Conservation (phyloP, 2,888 invertebrate species). For the Ecliptopera silaceata region DNA sequence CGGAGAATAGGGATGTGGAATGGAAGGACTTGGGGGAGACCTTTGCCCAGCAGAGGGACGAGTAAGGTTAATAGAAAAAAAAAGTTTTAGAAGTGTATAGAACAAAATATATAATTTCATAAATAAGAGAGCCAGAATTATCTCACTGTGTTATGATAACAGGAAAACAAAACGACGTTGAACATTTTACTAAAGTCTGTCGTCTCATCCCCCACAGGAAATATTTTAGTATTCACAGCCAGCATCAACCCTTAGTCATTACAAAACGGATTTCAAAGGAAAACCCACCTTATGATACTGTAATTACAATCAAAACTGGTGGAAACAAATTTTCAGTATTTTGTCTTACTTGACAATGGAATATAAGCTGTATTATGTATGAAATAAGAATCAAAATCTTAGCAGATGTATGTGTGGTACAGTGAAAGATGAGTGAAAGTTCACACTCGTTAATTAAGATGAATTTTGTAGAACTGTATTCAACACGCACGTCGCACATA, state of each 20-base stretch:
- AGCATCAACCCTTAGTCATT: background rate
- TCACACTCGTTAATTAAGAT: conserved; percentile 1
- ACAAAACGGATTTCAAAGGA: background rate
- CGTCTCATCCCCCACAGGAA: background rate
- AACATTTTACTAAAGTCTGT: background rate
- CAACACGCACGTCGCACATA: background rate
- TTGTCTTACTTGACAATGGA: background rate
- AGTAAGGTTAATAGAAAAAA: too few relatives aligned
- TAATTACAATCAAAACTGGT: background rate
- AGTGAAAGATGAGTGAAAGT: background rate
- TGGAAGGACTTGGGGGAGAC: too few relatives aligned
- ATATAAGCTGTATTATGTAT: background rate
- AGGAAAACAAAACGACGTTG: background rate
- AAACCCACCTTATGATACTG: background rate
- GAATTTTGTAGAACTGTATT: conserved; percentile 1
- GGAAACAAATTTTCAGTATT: background rate
- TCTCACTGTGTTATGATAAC: background rate
- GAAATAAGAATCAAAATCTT: background rate
- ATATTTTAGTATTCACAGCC: conserved; percentile 1
- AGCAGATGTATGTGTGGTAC: background rate
- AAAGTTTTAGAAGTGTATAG: too few relatives aligned
- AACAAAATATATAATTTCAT: too few relatives aligned
- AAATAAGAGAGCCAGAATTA: background rate
- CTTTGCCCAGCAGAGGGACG: too few relatives aligned
- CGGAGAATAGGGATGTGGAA: too few relatives aligned